These are phyloP conservation scores for Therioaphis trifolii DNA, from an alignment of 2,888 invertebrate species.

Conservation along the genomic window DNA sequence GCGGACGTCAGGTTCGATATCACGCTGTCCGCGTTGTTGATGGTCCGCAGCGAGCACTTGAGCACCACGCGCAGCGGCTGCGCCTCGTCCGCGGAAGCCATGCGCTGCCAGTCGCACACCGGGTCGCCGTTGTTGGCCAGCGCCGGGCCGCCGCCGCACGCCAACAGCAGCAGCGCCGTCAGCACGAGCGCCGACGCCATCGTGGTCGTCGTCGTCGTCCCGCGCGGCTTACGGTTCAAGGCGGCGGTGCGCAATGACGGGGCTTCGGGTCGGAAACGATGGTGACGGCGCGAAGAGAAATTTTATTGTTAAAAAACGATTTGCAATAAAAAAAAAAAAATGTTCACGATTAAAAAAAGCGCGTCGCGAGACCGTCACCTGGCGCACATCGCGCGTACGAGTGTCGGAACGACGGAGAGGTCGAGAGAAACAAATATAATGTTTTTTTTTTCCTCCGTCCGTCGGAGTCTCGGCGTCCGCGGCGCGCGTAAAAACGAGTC, in stretches of 20 bases:
- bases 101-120: slow-evolving; percentile 78
- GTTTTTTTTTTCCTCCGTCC: background rate
- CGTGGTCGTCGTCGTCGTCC: slow-evolving; percentile 7
- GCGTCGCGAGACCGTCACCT: slow-evolving; percentile 38
- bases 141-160: background rate
- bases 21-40: slow-evolving; percentile 77
- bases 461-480: background rate
- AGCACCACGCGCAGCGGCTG: slow-evolving; percentile 56
- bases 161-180: background rate
- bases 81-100: slow-evolving; percentile 71
- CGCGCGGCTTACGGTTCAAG: slow-evolving; percentile 4
- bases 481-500: background rate
- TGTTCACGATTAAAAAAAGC: too few species aligned
- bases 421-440: background rate
- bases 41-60: slow-evolving; percentile 77
- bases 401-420: background rate
- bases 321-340: too few species aligned
- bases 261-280: background rate
- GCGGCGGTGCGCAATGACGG: background rate
- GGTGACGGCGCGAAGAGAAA: background rate
- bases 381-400: slow-evolving; percentile 48
- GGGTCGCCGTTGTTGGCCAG: slow-evolving; percentile 74
- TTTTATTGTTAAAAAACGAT: too few species aligned
- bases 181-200: background rate
- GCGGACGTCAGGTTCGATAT: slow-evolving; percentile 78